A percentile compares a stretch with the other conserved stretches of the same genome.
Evolutionary conservation across 2,113 vertebrate genomes (phyloP).

Genomic region (Fulica atra): DNA sequence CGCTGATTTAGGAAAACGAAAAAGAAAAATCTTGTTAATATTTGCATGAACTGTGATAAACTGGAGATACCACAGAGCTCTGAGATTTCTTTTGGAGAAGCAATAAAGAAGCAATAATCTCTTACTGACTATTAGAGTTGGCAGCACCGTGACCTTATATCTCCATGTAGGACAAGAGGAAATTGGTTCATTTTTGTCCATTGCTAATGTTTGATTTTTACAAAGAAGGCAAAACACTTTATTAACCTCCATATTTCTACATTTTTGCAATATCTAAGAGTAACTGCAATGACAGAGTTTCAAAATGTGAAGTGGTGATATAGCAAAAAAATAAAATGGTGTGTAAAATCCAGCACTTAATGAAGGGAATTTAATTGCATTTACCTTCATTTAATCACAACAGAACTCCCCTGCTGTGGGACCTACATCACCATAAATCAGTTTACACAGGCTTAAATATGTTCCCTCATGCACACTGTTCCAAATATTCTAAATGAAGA

Average conservation of each 20-base stretch:
- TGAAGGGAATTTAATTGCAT: neutral
- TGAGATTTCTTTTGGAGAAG: neutral
- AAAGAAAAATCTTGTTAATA: neutral
- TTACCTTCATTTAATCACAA: neutral
- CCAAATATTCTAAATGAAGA: neutral
- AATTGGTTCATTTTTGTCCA: neutral
- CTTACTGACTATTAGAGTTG: neutral
- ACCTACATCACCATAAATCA: neutral
- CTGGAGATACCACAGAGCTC: neutral
- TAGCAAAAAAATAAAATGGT: neutral
- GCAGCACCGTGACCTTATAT: neutral
- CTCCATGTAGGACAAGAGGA: neutral
- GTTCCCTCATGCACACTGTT: neutral
- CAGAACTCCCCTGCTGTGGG: neutral
- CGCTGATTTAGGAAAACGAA: neutral
- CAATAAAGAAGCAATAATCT: neutral
- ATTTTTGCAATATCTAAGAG: neutral
- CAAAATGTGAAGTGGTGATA: neutral
- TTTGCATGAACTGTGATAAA: neutral
- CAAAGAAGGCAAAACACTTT: neutral
- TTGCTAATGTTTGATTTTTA: neutral
- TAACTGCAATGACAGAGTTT: neutral
- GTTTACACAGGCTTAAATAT: neutral
- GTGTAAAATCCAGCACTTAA: neutral
- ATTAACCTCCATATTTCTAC: neutral